These are phyloP conservation scores for Cyphomyrmex costatus DNA, from an alignment of 1,140 invertebrate species.

Conservation along the genomic window DNA sequence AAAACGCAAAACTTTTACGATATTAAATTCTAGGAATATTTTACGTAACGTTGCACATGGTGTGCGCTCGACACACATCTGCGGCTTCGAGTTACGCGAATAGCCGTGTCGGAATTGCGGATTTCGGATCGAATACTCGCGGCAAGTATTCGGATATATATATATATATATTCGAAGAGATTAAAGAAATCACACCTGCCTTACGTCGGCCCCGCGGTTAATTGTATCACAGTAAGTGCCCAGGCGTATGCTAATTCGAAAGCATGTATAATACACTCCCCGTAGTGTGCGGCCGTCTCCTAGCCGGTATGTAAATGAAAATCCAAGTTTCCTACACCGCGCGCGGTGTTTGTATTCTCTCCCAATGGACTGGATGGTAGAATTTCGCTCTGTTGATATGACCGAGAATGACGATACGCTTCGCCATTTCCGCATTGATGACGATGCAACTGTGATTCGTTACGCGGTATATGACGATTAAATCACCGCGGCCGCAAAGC, in stretches of 20 bases:
- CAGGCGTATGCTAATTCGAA: conserved; percentile 60
- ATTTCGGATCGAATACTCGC: too few relatives aligned
- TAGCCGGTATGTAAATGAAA: conserved; percentile 66
- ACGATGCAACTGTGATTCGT: conserved; percentile 46
- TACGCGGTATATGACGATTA: conserved; percentile 33
- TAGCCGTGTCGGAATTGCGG: background rate
- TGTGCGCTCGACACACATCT: background rate
- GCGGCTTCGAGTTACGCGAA: background rate
- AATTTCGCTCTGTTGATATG: conserved; percentile 66
- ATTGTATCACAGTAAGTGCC: conserved; percentile 58
- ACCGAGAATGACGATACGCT: conserved; percentile 62
- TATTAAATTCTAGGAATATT: conserved; percentile 8
- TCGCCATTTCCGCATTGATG: conserved; percentile 54
- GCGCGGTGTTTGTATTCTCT: conserved; percentile 61
- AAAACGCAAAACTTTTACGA: conserved; percentile 3
- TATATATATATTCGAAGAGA: conserved; percentile 51
- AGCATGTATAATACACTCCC: conserved; percentile 60
- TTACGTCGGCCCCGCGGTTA: conserved; percentile 22
- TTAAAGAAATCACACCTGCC: conserved; percentile 39
- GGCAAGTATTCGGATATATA: background rate
- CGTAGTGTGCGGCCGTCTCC: conserved; percentile 53
- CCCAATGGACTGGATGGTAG: conserved; percentile 61
- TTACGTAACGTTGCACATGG: background rate
- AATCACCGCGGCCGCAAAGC: conserved; percentile 34
- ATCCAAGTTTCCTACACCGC: conserved; percentile 64